Evolutionary conservation across 1,140 invertebrate genomes (phyloP), one percentile per base, ranked within the genome.

Genomic region (Pomacea maculata): DNA sequence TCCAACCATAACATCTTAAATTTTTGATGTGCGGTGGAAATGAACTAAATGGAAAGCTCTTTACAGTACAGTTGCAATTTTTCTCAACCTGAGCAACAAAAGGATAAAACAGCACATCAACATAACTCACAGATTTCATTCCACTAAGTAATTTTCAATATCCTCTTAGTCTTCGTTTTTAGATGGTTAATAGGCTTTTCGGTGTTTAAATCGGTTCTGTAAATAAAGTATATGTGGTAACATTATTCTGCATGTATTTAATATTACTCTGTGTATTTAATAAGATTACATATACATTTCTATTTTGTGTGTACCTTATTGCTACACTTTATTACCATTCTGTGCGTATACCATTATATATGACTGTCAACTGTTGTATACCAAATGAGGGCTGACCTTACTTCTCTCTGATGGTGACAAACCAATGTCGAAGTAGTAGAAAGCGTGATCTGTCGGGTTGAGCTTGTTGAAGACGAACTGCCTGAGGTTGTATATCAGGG

Each of bases 1-100:
- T 78, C 77, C 77, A 78, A 11, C 65, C 77, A 52, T 78, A 78
- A 25, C 77, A 78, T 29, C n/a, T 78, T n/a, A 78, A 67, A 3
- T 71, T 8, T 55, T 54, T 55, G 52, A 54, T 45, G 61, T 78
- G 77, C 10, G 17, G 15, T 17, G 77, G 77, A 21, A 78, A 71
- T 8, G 17, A 12, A 5, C 21, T 19, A n/a, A 78, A 21, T 5
- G 65, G 19, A 45, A 78, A 21, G 19, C 17, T 19, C 54, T 25
- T 57, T 25, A 78, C 77, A 19, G 77, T 57, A 25, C 77, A 78
- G 77, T 71, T 71, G 67, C 77, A 78, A 67, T 78, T 68, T 65
- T 78, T 78, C 65, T 25, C 67, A n/a, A 70, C 77, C 57, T 61
- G 15, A 17, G 17, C 67, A 65, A 10, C 67, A 65, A n/a, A 70